A percentile compares a stretch with the other conserved stretches of the same genome.
These are phyloP conservation scores for Furcifer pardalis DNA, from an alignment of 2,797 vertebrate genomes.

Conservation along the genomic window DNA sequence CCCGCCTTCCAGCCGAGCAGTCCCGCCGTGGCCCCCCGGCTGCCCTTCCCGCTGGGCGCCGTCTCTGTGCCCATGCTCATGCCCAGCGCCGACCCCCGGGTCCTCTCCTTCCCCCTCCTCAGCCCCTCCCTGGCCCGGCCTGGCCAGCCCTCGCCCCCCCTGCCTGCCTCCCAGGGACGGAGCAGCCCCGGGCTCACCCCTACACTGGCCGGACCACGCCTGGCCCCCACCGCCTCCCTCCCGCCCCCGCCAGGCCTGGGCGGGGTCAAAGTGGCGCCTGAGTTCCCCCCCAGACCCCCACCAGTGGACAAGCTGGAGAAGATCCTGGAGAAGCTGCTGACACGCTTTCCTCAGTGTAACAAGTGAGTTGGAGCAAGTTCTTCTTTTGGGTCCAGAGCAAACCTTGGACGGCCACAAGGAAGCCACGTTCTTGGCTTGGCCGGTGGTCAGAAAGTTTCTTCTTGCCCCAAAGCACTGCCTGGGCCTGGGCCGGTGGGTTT, in stretches of 20 bases:
- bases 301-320: conserved; percentile 85
- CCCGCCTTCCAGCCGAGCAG: conserved; percentile 75
- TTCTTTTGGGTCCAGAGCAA: too few species aligned
- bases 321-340: conserved; percentile 86
- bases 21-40: conserved; percentile 71
- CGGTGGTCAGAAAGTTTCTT: too few species aligned
- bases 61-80: conserved; percentile 80
- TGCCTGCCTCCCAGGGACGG: conserved; percentile 73
- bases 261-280: conserved; percentile 56
- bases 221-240: conserved; percentile 65
- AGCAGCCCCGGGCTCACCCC: conserved; percentile 71
- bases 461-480: too few species aligned
- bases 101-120: conserved; percentile 74
- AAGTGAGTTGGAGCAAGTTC: conserved; percentile 76
- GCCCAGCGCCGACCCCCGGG: conserved; percentile 76
- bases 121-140: conserved; percentile 71
- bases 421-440: too few species aligned
- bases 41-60: conserved; percentile 77
- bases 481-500: too few species aligned
- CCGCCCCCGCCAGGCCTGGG: conserved; percentile 77
- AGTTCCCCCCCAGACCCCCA: conserved; percentile 69
- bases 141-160: conserved; percentile 72
- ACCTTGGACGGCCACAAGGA: too few species aligned
- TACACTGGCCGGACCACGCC: conserved; percentile 62
- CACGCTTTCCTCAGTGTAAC: conserved; percentile 87